Conservation (phyloP, 2,888 invertebrate genomes). For the Cantharis nigra region DNA sequence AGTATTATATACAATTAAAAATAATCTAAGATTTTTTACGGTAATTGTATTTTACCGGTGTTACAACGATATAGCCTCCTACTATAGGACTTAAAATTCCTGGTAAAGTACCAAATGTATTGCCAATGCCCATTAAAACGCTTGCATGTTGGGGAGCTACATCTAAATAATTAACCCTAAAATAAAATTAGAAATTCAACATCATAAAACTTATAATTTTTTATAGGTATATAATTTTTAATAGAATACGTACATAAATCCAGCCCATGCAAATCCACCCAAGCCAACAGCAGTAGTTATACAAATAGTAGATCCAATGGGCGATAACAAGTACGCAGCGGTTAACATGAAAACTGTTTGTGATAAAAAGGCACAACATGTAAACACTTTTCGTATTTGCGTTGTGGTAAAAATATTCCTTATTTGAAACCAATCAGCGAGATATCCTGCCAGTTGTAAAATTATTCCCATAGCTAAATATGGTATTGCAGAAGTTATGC, state of each 20-base stretch:
- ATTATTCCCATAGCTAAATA: slow-evolving; percentile 87
- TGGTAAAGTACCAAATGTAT: slow-evolving; percentile 88
- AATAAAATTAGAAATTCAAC: too few species aligned
- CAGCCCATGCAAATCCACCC: slow-evolving; percentile 92
- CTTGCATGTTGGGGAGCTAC: slow-evolving; percentile 91
- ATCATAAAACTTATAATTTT: too few species aligned
- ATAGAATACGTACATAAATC: slow-evolving; percentile 68
- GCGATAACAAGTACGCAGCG: slow-evolving; percentile 74
- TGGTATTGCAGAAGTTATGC: slow-evolving; percentile 83
- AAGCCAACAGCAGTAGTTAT: slow-evolving; percentile 87
- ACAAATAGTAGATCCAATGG: slow-evolving; percentile 74
- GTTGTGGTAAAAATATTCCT: slow-evolving; percentile 71
- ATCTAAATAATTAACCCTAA: slow-evolving; percentile 82
- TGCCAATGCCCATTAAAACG: slow-evolving; percentile 88
- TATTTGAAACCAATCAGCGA: slow-evolving; percentile 78
- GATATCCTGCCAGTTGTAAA: slow-evolving; percentile 77
- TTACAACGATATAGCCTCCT: slow-evolving; percentile 76
- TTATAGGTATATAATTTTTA: too few species aligned
- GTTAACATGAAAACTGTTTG: slow-evolving; percentile 87
- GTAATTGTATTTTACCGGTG: slow-evolving; percentile 59
- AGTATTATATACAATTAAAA: background rate
- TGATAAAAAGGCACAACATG: slow-evolving; percentile 71
- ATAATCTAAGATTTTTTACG: background rate
- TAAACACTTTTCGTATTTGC: slow-evolving; percentile 69
- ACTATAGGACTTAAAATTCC: slow-evolving; percentile 87